A percentile compares a stretch with the other conserved stretches of the same genome.
These are phyloP conservation scores for Acanthosepion lycidas DNA, from an alignment of 2,888 invertebrate genomes.

Conservation along the genomic window DNA sequence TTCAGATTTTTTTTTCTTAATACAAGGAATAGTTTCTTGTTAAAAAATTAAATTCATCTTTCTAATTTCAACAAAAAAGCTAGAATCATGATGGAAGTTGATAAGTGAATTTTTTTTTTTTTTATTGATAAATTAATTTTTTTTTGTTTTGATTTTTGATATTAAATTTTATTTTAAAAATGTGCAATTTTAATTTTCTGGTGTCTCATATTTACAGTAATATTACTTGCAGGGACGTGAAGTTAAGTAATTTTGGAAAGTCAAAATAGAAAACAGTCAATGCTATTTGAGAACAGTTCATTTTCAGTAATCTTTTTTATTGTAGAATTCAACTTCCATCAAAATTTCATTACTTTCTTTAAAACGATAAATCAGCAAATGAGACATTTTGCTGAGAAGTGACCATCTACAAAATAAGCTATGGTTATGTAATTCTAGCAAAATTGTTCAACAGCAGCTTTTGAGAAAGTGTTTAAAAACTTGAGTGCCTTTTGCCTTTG, in stretches of 20 bases:
- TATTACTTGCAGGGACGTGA: neutral
- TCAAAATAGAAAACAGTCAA: neutral
- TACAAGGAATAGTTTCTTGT: neutral
- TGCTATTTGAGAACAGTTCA: neutral
- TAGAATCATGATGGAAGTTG: neutral
- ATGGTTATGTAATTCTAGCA: neutral
- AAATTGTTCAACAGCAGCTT: slow-evolving; percentile 3
- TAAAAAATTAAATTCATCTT: neutral
- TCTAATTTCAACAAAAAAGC: neutral
- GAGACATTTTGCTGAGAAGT: neutral
- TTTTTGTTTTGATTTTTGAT: neutral
- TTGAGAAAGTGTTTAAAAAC: neutral
- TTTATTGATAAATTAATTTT: neutral
- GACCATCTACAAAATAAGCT: neutral
- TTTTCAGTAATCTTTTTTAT: neutral
- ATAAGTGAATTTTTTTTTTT: too few relatives aligned
- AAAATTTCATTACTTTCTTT: neutral
- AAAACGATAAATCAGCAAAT: neutral
- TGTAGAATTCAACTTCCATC: neutral
- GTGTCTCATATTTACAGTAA: neutral
- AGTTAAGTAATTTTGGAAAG: neutral
- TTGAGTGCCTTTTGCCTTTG: neutral
- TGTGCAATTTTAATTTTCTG: neutral
- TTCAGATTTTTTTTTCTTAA: too few relatives aligned
- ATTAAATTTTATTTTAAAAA: neutral